Evolutionary conservation across 2,888 invertebrate genomes (phyloP).

Genomic region (Chirona hameri): DNA sequence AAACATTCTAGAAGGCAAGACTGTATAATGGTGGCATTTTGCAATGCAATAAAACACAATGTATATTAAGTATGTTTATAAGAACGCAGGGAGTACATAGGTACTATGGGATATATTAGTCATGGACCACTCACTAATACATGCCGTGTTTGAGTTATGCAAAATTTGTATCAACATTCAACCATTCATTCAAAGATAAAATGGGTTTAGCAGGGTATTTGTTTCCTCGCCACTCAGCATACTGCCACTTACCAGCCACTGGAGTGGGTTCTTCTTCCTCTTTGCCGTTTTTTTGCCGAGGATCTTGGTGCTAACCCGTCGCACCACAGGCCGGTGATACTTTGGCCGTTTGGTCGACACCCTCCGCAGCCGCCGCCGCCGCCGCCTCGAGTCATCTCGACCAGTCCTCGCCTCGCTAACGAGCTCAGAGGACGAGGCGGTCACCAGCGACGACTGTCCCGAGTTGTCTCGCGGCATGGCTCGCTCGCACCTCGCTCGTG

Average conservation of each 20-base stretch:
- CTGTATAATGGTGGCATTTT: too few relatives aligned
- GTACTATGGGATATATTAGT: too few relatives aligned
- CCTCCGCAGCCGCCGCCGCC: neutral
- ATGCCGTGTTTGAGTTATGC: too few relatives aligned
- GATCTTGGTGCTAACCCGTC: constrained; percentile 26
- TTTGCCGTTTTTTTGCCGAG: constrained; percentile 13
- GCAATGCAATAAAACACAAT: too few relatives aligned
- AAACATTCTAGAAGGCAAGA: too few relatives aligned
- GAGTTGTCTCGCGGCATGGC: neutral
- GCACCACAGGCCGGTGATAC: constrained; percentile 1
- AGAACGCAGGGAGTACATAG: too few relatives aligned
- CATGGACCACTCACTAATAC: too few relatives aligned
- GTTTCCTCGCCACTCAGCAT: too few relatives aligned
- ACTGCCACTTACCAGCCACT: constrained; percentile 23
- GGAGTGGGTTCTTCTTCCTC: neutral
- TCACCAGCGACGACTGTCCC: neutral
- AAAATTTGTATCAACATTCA: too few relatives aligned
- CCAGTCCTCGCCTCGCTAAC: neutral
- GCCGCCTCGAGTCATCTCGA: neutral
- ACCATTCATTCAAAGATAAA: too few relatives aligned
- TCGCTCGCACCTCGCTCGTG: neutral
- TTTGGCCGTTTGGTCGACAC: constrained; percentile 27
- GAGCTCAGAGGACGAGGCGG: neutral
- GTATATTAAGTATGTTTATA: too few relatives aligned
- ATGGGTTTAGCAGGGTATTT: too few relatives aligned